Percentiles rank a stretch among this genome's conserved stretches.
Conservation (phyloP, 2,113 vertebrate genomes). For the Megaceryle torquata region DNA sequence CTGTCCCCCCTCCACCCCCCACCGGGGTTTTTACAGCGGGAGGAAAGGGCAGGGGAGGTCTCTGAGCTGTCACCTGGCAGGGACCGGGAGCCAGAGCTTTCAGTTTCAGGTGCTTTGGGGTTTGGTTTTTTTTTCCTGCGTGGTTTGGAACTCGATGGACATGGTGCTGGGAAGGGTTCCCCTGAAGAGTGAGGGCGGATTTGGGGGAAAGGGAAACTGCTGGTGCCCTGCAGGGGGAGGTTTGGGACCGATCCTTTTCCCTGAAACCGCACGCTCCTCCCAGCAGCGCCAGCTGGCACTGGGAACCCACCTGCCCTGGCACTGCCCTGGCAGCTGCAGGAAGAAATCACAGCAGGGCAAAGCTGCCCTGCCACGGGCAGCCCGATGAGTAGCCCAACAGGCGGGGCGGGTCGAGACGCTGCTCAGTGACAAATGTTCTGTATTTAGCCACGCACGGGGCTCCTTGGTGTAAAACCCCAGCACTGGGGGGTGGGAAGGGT, state of each 20-base stretch:
- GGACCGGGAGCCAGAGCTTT: neutral
- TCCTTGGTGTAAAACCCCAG: neutral
- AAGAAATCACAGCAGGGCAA: neutral
- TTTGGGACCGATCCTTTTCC: neutral
- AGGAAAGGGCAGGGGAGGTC: neutral
- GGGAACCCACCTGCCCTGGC: neutral
- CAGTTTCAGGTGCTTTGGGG: accelerated
- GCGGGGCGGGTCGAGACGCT: accelerated
- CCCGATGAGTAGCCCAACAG: accelerated
- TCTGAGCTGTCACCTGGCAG: neutral
- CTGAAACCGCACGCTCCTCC: neutral
- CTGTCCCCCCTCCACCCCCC: accelerated
- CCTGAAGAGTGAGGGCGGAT: accelerated
- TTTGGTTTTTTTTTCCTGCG: neutral
- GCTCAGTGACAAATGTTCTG: accelerated
- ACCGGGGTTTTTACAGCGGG: neutral
- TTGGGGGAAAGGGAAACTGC: no score
- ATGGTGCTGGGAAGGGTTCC: neutral
- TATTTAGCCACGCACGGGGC: neutral
- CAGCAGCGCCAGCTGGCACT: neutral
- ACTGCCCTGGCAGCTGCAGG: neutral
- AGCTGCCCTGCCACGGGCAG: accelerated
- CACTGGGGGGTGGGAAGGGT: neutral
- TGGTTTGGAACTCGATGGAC: neutral
- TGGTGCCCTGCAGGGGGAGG: accelerated